Conservation (phyloP, 2,888 invertebrate species). For the Idaea dimidiata region DNA sequence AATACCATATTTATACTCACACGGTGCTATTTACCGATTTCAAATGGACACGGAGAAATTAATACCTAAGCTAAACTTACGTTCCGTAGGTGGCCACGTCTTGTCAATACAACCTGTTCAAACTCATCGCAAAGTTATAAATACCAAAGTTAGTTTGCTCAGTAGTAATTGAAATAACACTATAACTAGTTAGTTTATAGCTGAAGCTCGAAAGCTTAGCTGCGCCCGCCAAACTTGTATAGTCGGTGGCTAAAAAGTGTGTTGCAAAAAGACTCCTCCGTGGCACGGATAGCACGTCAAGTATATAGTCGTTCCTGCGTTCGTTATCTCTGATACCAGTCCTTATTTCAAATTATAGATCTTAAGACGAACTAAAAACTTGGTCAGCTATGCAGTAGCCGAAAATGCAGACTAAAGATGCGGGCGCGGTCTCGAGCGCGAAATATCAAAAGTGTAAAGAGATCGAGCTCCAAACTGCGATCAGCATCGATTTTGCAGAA, state of each 20-base stretch:
- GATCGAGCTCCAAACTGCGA: too few species aligned
- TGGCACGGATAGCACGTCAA: too few species aligned
- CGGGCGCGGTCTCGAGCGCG: too few species aligned
- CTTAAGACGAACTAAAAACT: too few species aligned
- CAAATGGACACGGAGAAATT: not conserved
- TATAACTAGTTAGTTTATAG: constrained; percentile 30
- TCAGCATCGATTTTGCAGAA: too few species aligned
- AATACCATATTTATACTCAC: not conserved
- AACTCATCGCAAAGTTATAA: constrained; percentile 33
- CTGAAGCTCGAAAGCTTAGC: constrained; percentile 20
- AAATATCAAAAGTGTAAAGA: too few species aligned
- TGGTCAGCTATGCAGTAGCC: too few species aligned
- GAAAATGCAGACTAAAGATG: too few species aligned
- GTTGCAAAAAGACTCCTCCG: too few species aligned
- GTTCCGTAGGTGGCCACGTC: constrained; percentile 10
- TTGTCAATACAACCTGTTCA: constrained; percentile 30
- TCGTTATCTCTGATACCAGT: not conserved
- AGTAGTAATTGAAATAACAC: constrained; percentile 19
- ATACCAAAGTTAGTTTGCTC: constrained; percentile 29
- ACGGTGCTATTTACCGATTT: not conserved
- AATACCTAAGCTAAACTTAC: constrained; percentile 22
- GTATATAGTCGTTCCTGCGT: too few species aligned
- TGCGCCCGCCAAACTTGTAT: too few species aligned
- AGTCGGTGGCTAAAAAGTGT: too few species aligned
- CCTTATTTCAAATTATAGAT: constrained; percentile 10